Conservation (phyloP, 2,888 invertebrate genomes). For the Polyploca ridens region DNA sequence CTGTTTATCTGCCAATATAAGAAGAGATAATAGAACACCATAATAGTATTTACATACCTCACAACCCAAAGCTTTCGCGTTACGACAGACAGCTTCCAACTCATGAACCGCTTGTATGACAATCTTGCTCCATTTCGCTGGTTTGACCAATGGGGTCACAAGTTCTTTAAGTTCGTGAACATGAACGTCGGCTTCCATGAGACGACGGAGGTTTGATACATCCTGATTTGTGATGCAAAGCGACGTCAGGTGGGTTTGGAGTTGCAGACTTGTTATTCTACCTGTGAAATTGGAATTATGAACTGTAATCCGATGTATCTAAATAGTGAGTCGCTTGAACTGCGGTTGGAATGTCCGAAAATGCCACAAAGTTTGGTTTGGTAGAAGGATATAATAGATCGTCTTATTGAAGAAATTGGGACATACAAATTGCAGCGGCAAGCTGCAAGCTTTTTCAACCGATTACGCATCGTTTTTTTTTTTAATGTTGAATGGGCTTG, state of each 20-base stretch:
- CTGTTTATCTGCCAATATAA: too few species aligned
- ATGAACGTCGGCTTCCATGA: slow-evolving; percentile 87
- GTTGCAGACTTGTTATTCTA: slow-evolving; percentile 86
- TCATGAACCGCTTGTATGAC: slow-evolving; percentile 90
- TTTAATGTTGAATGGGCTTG: too few species aligned
- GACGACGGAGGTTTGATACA: slow-evolving; percentile 85
- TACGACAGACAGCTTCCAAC: slow-evolving; percentile 88
- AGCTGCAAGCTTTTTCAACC: too few species aligned
- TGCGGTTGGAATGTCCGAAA: too few species aligned
- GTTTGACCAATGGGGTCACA: slow-evolving; percentile 87
- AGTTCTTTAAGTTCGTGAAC: slow-evolving; percentile 84
- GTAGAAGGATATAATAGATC: too few species aligned
- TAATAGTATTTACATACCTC: slow-evolving; percentile 79
- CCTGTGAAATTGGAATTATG: slow-evolving; percentile 41
- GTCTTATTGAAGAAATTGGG: too few species aligned
- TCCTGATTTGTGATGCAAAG: slow-evolving; percentile 88
- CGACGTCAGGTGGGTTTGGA: slow-evolving; percentile 88
- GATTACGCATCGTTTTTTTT: too few species aligned
- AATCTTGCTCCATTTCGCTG: slow-evolving; percentile 86
- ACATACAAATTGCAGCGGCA: too few species aligned
- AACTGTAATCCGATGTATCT: not conserved
- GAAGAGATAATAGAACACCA: too few species aligned
- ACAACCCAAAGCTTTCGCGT: slow-evolving; percentile 90
- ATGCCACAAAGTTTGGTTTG: too few species aligned
- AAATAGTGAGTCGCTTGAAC: not conserved